These are phyloP conservation scores for Lepeophtheirus nordmannii DNA, from an alignment of 2,888 invertebrate species.

Conservation along the genomic window DNA sequence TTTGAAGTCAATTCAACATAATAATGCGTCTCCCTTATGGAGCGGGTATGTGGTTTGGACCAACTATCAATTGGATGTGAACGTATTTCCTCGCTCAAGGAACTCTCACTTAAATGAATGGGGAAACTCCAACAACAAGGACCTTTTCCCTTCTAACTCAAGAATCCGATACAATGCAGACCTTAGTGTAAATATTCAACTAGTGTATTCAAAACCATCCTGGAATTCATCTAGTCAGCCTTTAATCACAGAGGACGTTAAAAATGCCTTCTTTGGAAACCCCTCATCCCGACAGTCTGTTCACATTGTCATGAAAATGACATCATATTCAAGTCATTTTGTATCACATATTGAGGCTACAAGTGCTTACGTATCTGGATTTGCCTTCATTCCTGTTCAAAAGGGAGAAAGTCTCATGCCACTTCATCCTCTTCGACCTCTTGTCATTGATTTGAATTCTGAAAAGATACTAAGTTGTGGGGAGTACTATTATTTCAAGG, in stretches of 20 bases:
- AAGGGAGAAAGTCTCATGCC: neutral
- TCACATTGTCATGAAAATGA: conserved; percentile 3
- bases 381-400: neutral
- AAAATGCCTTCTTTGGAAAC: neutral
- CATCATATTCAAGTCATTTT: neutral
- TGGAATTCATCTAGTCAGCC: neutral
- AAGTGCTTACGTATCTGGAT: neutral
- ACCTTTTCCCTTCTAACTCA: neutral
- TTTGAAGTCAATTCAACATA: neutral
- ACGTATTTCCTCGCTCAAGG: neutral
- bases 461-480: neutral
- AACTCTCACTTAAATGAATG: neutral
- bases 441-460: neutral
- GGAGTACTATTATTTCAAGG: neutral
- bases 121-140: neutral
- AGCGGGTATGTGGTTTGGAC: neutral
- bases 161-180: neutral
- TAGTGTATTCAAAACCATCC: neutral
- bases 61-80: neutral
- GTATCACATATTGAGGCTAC: neutral
- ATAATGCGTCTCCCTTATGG: neutral
- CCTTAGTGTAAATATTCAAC: neutral
- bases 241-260: neutral
- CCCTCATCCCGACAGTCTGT: neutral
- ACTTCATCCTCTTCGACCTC: neutral